phyloP scores from a whole-genome alignment of 2,113 vertebrate genomes.

The Phasianus colchicus region DNA sequence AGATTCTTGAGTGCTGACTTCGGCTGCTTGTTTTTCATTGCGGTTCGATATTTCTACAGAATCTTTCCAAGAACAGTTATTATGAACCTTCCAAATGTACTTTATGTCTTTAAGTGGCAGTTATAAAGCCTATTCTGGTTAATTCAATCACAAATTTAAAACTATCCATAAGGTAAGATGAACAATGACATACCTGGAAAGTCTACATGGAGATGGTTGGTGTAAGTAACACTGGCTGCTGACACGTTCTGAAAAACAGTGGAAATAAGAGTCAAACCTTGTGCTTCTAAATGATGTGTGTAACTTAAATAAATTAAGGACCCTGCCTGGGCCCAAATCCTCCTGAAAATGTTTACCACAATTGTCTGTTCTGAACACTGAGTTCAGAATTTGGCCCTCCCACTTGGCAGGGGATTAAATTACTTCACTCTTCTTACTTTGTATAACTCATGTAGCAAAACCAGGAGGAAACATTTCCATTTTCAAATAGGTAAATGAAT shows the following conservation, averaged over 20 bases:
- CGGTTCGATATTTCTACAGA: too few species aligned
- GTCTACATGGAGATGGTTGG: accelerated
- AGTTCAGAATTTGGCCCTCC: background rate
- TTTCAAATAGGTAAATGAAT: background rate
- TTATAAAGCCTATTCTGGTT: background rate
- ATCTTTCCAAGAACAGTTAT: background rate
- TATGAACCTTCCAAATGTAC: background rate
- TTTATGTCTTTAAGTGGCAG: background rate
- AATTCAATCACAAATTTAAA: background rate
- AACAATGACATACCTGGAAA: background rate
- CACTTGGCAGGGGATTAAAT: background rate
- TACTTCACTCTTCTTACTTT: background rate
- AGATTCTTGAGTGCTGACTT: background rate
- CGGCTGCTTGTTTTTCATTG: background rate
- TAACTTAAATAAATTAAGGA: accelerated
- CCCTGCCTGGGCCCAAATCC: accelerated
- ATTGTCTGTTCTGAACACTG: accelerated
- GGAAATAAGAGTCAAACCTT: background rate
- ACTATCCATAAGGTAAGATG: accelerated
- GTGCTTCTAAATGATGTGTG: background rate
- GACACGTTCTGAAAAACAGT: background rate
- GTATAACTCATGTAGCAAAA: accelerated
- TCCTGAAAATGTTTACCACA: accelerated
- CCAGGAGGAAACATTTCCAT: background rate
- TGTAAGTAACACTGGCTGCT: background rate